Evolutionary conservation across 2,888 invertebrate species (phyloP).

Genomic region (Rhaphigaster nebulosa): DNA sequence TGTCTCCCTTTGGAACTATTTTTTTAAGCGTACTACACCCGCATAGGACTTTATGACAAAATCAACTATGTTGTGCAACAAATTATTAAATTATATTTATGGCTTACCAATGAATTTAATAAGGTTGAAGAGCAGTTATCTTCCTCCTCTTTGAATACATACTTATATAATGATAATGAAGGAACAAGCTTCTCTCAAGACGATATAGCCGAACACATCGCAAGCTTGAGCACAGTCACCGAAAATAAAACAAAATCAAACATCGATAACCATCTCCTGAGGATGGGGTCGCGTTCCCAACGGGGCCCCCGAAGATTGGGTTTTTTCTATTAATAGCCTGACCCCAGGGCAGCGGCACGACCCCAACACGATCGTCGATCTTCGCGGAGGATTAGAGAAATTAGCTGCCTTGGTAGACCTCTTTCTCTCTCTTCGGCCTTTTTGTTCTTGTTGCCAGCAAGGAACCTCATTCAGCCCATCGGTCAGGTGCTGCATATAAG

Average conservation of each 20-base stretch:
- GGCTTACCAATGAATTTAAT: too few relatives aligned
- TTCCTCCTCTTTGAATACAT: too few relatives aligned
- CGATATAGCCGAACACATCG: not conserved
- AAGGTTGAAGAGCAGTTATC: too few relatives aligned
- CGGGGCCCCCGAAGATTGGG: not conserved
- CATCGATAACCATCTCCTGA: not conserved
- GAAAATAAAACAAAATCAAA: not conserved
- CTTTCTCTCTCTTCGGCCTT: not conserved
- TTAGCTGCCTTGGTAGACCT: not conserved
- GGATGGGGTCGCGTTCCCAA: not conserved
- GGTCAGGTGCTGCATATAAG: not conserved
- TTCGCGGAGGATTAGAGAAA: not conserved
- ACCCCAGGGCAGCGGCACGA: conserved; percentile 12
- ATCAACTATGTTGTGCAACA: too few relatives aligned
- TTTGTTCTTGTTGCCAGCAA: not conserved
- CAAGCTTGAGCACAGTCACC: not conserved
- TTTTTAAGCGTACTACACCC: too few relatives aligned
- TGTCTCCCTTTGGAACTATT: too few relatives aligned
- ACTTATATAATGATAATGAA: not conserved
- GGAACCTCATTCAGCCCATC: not conserved
- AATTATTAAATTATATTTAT: too few relatives aligned
- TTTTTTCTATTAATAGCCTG: conserved; percentile 32
- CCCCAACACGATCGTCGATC: not conserved
- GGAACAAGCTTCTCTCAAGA: not conserved
- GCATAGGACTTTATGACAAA: too few relatives aligned